Base-by-base conservation (phyloP, 35 echinoderm and acorn worm genomes). In the Chiridota heheva region DNA sequence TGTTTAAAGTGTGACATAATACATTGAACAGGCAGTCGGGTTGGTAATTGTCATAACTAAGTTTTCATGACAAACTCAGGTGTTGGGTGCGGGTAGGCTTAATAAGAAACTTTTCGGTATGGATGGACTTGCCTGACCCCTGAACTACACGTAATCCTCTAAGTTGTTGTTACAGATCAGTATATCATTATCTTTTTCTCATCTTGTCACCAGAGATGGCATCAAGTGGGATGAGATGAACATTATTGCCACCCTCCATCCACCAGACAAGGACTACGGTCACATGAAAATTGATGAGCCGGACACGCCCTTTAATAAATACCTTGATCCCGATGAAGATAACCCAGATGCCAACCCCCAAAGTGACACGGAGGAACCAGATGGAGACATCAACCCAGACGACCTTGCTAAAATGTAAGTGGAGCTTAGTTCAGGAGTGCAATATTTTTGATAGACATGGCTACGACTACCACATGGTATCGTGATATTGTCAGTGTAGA, bases 161-260 rank as follows among this genome's bases (percentile, higher is more conserved):
- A 12, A 12, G 22, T 12, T 51, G 22, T 51, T 51, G 47, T 51
- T 12, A 22, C 22, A 12, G 22, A 51, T 22, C 22, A 12, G 8
- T 51, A 22, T 22, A 12, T n/a, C n/a, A n/a, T n/a, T n/a, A n/a
- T n/a, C 33, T 28, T 44, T 84, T 20, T 69, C 1, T 61, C 38
- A 44, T 69, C 0, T 40, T 63, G 2, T 34, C 31, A 32, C 25
- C 68, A 96, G 93, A 60, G 93, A 96, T 80, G 88, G 88, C 39
- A 90, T 96, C 31, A 96, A 91, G 40, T 96, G 93, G 93, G 93
- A 96, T 67, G 93, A 96, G 62, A 96, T 96, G 93, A 96, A 96
- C 41, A 96, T 96, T 13, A 41, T 96, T 20, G 87, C 88, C 13
- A 96, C 93, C 4, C 83, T 80, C 71, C 93, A 96, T 45, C 93